Percentiles rank a stretch among this genome's conserved stretches.
These are phyloP conservation scores for Chloroceryle amazona DNA, from an alignment of 2,797 vertebrate genomes.

Conservation along the genomic window DNA sequence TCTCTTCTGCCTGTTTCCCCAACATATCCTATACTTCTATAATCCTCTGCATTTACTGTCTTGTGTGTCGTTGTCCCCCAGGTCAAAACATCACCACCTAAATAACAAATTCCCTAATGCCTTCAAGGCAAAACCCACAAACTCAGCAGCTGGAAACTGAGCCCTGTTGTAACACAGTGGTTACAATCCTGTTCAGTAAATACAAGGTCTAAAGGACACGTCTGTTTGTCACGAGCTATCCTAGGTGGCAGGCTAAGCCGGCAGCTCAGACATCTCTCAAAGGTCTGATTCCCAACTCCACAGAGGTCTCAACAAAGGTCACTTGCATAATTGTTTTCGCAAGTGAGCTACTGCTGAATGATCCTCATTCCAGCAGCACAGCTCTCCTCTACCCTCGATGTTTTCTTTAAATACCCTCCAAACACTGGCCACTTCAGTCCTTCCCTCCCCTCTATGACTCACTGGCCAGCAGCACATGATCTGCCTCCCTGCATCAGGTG, in stretches of 20 bases:
- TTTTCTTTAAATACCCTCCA: background rate
- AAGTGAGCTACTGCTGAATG: background rate
- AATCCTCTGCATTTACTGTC: background rate
- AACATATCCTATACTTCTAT: background rate
- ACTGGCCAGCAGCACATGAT: background rate
- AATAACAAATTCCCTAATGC: background rate
- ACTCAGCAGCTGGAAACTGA: conserved; percentile 35
- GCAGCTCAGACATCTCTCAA: conserved; percentile 31
- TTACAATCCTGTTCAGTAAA: conserved; percentile 16
- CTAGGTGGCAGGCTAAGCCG: background rate
- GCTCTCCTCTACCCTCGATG: background rate
- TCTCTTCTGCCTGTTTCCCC: background rate
- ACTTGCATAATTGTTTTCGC: conserved; percentile 56
- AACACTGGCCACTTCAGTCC: background rate
- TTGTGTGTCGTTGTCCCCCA: background rate
- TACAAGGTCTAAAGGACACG: conserved; percentile 62
- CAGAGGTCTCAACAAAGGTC: conserved; percentile 34
- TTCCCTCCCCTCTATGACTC: background rate
- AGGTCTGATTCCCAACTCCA: conserved; percentile 9
- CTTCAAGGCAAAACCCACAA: background rate
- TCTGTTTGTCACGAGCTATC: conserved; percentile 13
- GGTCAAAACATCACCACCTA: background rate
- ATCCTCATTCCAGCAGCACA: background rate
- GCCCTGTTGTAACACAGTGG: background rate
- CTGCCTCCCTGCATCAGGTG: background rate